These are phyloP conservation scores for Molanna angustata DNA, from an alignment of 2,888 invertebrate genomes.

Conservation along the genomic window DNA sequence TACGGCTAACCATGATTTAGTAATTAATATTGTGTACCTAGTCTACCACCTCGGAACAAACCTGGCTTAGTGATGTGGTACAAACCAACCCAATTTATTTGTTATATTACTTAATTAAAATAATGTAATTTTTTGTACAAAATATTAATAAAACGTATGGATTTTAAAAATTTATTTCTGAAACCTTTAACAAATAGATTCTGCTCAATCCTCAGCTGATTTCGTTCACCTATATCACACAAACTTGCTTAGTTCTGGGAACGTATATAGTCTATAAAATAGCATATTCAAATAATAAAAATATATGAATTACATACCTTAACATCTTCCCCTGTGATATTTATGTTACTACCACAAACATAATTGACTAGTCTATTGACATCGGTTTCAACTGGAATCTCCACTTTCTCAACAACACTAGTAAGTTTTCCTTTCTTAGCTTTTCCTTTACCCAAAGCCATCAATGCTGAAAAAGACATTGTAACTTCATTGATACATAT, in stretches of 20 bases:
- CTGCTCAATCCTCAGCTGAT: no score
- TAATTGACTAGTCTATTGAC: constrained; percentile 68
- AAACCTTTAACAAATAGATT: no score
- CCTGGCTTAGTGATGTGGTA: no score
- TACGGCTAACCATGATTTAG: no score
- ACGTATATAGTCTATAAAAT: background rate
- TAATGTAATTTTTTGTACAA: background rate
- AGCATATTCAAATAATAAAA: background rate
- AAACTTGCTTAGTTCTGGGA: no score
- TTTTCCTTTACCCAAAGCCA: constrained; percentile 57
- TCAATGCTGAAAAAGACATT: constrained; percentile 27
- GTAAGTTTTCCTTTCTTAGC: constrained; percentile 62
- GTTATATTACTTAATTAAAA: no score
- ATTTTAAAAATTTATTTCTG: no score
- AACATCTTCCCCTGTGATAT: constrained; percentile 76
- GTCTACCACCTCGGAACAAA: no score
- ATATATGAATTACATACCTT: constrained; percentile 45
- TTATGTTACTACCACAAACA: constrained; percentile 85
- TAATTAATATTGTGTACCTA: no score
- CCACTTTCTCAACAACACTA: constrained; percentile 64
- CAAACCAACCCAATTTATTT: no score
- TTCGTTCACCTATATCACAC: no score
- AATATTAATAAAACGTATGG: background rate
- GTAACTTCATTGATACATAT: background rate
- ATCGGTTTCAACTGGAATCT: constrained; percentile 83